Base-by-base conservation (phyloP, 2,113 vertebrate genomes). In the Neodontobutis hainanensis region DNA sequence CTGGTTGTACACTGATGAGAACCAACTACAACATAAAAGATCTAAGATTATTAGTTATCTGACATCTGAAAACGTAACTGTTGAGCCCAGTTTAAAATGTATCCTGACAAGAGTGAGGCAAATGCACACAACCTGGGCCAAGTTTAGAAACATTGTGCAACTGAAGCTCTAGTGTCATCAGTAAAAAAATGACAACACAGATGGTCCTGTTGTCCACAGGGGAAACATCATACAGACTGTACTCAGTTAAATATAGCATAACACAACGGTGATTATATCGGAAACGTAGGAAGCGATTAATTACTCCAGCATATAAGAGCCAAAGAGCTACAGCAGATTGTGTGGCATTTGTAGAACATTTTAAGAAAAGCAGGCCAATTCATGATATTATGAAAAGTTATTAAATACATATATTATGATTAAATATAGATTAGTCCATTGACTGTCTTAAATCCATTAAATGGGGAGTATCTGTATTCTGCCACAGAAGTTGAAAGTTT, bases 171-270 rank as follows among this genome's bases (percentile, higher is more conserved):
- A 45, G 77, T 83, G 76, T 83, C 82, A 84, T 88, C 80, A 81
- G 80, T 79, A 77, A 77, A 86, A 75, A 70, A 63, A 68, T 68
- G 76, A 87, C 73, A 79, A 65, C 85, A 85, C 88, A 89, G 90
- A 91, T 89, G 87, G 86, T 83, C 75, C 68, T 65, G 57, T 78
- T 75, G 75, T 85, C 84, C 86, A 15, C 83, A 43, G 75, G 86
- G 87, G 75, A 85, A 83, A 73, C 73, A 76, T 80, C 73, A 77
- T 50, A 66, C 77, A 77, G 40, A 61, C 77, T 74, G 65, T 62
- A 71, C 74, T n/a, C 66, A 77, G 83, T 81, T 85, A 89, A 85
- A 89, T 89, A 88, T 88, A 91, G 82, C 62, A 65, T 51, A 80
- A 65, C 36, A 61, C 61, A 5, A 36, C n/a, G 53, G 64, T 80